These are phyloP conservation scores for Acronicta alni DNA, from an alignment of 2,888 invertebrate genomes.

Conservation along the genomic window DNA sequence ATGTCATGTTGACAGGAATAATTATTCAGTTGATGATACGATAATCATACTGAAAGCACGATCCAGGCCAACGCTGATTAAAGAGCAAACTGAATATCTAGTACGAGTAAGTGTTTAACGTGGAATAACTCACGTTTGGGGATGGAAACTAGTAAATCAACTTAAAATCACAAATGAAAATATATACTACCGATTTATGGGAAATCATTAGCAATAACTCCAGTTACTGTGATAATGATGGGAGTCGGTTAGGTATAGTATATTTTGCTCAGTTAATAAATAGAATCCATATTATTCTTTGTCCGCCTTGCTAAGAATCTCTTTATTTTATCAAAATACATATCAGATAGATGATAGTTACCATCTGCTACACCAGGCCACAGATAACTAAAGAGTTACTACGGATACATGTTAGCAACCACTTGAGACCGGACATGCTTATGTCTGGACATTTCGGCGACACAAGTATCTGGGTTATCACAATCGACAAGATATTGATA, in stretches of 20 bases:
- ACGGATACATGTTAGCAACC: slow-evolving; percentile 22
- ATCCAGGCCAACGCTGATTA: slow-evolving; percentile 24
- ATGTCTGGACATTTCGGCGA: slow-evolving; percentile 37
- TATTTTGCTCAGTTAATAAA: too few species aligned
- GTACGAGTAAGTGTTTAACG: slow-evolving; percentile 2
- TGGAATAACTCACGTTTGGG: slow-evolving; percentile 1
- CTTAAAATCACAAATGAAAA: too few species aligned
- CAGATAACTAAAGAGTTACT: slow-evolving; percentile 3
- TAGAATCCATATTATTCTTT: neutral
- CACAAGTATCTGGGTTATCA: slow-evolving; percentile 43
- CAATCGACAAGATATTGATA: slow-evolving; percentile 29
- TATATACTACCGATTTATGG: too few species aligned
- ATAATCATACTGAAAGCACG: slow-evolving; percentile 40
- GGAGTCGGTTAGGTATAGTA: too few species aligned
- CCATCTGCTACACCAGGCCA: slow-evolving; percentile 5
- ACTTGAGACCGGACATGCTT: slow-evolving; percentile 14
- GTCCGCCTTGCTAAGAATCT: neutral
- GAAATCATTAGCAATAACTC: too few species aligned
- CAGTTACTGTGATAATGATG: too few species aligned
- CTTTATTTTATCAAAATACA: neutral
- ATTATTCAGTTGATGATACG: slow-evolving; percentile 23
- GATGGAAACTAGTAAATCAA: neutral
- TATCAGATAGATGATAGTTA: neutral
- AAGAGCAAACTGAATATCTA: slow-evolving; percentile 25
- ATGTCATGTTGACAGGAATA: slow-evolving; percentile 27